Evolutionary conservation across 2,888 invertebrate species (phyloP).

Genomic region (Apamea crenata): DNA sequence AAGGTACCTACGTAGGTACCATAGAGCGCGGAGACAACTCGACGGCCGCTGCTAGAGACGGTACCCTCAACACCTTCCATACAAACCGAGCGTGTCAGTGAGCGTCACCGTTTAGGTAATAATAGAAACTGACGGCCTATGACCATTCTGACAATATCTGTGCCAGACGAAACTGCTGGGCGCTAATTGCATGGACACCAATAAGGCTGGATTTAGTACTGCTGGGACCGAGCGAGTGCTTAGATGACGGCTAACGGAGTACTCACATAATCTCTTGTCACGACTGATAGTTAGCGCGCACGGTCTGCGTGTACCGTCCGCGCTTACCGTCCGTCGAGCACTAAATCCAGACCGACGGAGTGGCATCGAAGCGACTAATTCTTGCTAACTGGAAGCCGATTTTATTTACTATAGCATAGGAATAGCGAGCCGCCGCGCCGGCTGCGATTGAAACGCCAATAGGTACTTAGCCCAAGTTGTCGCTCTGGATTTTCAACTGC

Average conservation of each 20-base stretch:
- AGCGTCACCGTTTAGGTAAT: not conserved
- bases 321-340: too few species aligned
- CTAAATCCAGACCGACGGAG: too few species aligned
- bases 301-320: not conserved
- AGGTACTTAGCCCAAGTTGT: not conserved
- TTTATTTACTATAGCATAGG: not conserved
- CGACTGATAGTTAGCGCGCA: too few species aligned
- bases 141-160: not conserved
- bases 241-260: not conserved
- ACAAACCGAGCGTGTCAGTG: not conserved
- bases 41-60: too few species aligned
- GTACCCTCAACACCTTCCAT: not conserved
- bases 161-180: not conserved
- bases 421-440: not conserved
- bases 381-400: not conserved
- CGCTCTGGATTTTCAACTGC: not conserved
- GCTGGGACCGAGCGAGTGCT: not conserved
- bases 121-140: not conserved
- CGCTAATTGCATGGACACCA: not conserved
- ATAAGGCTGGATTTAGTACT: not conserved
- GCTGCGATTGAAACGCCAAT: not conserved
- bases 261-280: not conserved
- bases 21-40: not conserved
- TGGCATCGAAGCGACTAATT: not conserved
- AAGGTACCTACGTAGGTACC: conserved; percentile 7